A percentile compares a stretch with the other conserved stretches of the same genome.
These are phyloP conservation scores for Drosophila nebulosa DNA, from an alignment of 1,140 invertebrate genomes.

Conservation along the genomic window DNA sequence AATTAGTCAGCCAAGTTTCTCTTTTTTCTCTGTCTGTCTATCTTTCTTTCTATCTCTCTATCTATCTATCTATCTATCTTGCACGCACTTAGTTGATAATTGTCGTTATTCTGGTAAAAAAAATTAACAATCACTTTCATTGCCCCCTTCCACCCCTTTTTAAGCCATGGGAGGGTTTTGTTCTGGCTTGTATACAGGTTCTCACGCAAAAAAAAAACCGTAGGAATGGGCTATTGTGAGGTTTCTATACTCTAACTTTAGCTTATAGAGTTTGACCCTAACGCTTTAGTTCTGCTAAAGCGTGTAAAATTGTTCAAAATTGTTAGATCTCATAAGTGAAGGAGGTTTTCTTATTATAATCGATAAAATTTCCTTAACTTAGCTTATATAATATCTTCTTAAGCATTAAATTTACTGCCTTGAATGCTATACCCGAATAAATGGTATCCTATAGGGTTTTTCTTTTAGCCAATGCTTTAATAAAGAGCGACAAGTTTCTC, in stretches of 20 bases:
- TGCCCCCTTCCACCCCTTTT: not conserved
- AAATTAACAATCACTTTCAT: not conserved
- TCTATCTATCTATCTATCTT: not conserved
- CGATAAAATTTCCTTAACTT: too few species aligned
- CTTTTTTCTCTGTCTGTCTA: not conserved
- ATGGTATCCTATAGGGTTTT: too few species aligned
- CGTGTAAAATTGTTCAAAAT: too few species aligned
- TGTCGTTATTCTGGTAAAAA: not conserved
- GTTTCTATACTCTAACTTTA: not conserved
- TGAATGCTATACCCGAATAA: too few species aligned
- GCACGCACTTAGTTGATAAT: not conserved
- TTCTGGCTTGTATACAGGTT: not conserved
- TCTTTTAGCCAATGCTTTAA: too few species aligned
- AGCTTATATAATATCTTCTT: too few species aligned
- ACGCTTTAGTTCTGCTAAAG: too few species aligned
- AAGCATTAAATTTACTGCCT: too few species aligned
- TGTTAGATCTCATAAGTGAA: too few species aligned
- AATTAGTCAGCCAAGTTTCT: not conserved
- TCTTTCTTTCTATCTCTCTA: not conserved
- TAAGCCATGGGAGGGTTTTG: not conserved
- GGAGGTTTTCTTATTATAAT: too few species aligned
- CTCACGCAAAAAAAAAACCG: not conserved
- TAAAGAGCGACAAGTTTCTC: too few species aligned
- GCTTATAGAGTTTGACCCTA: too few species aligned
- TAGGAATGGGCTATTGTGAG: not conserved